Conservation (phyloP, 2,888 invertebrate species). For the Latrodectus hesperus region DNA sequence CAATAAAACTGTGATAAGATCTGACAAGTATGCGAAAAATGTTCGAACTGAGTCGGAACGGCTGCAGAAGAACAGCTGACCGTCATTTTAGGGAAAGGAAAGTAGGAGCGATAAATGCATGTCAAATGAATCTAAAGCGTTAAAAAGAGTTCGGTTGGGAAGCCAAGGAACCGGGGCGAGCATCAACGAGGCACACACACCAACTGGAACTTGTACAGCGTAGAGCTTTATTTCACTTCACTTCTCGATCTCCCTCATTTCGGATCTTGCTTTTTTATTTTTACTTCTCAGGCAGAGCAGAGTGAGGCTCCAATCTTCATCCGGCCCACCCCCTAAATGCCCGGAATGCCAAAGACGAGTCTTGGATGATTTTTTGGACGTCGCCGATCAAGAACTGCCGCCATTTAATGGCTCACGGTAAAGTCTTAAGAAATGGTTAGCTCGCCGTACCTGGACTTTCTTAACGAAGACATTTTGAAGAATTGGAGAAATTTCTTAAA, state of each 20-base stretch:
- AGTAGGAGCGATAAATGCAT: background rate
- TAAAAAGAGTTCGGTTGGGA: background rate
- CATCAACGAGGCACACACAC: constrained; percentile 35
- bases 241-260: constrained; percentile 19
- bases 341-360: constrained; percentile 33
- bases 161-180: constrained; percentile 17
- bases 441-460: too few relatives aligned
- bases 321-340: constrained; percentile 40
- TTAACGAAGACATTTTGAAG: too few relatives aligned
- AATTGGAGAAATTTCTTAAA: too few relatives aligned
- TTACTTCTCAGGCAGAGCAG: constrained; percentile 10
- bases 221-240: constrained; percentile 2
- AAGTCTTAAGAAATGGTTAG: too few relatives aligned
- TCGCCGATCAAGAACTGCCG: background rate
- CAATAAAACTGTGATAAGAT: background rate
- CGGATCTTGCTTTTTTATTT: background rate
- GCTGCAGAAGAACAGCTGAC: background rate
- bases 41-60: background rate
- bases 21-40: constrained; percentile 12
- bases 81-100: constrained; percentile 24
- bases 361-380: background rate
- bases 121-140: background rate
- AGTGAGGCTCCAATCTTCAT: constrained; percentile 44
- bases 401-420: too few relatives aligned
- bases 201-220: background rate